Base-by-base conservation (phyloP, 2,113 vertebrate genomes). In the Andinoacara biseriatus region DNA sequence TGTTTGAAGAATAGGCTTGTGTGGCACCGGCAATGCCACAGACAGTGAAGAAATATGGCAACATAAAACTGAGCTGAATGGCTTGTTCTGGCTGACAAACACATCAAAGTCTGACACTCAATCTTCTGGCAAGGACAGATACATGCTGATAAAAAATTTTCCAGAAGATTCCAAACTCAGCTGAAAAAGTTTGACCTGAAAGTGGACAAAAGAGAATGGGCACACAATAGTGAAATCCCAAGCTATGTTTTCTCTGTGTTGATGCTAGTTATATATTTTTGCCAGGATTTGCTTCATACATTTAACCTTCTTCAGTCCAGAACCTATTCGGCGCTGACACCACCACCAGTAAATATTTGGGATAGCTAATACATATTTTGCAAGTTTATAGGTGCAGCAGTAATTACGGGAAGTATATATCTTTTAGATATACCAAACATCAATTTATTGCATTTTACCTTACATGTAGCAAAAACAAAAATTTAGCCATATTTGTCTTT, bases 21-120 rank as follows among this genome's bases (percentile, higher is more conserved):
- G 10, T 78, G 43, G 72, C 84, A 62, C 61, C 78, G 74, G 80
- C 46, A 52, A 29, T 40, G 58, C 54, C 78, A 63, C 33, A 59
- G 58, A 80, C 60, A 57, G 49, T 80, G 74, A 87, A 74, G 58
- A 31, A 80, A 84, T 80, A 90, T 74, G 33, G 49, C 58, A 61
- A 58, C 57, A 79, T 87, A 81, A 87, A 85, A 87, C 26, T 31
- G 17, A 81, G 54, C 61, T 46, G 69, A 84, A 69, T 75, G 54
- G 38, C 74, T 83, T 72, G 74, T 69, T 81, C 61, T 76, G 17
- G 58, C 58, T 29, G 38, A 56, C 38, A 74, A 83, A 83, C 58
- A 17, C 49, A 29, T 65, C 17, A 40, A 26, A 31, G 67, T 58
- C 76, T 43, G 59, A 86, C 56, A 82, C 38, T 84, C 59, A 60